Evolutionary conservation across 1,140 invertebrate genomes (phyloP), one percentile per base, ranked within the genome.

Genomic region (Triops longicaudatus): DNA sequence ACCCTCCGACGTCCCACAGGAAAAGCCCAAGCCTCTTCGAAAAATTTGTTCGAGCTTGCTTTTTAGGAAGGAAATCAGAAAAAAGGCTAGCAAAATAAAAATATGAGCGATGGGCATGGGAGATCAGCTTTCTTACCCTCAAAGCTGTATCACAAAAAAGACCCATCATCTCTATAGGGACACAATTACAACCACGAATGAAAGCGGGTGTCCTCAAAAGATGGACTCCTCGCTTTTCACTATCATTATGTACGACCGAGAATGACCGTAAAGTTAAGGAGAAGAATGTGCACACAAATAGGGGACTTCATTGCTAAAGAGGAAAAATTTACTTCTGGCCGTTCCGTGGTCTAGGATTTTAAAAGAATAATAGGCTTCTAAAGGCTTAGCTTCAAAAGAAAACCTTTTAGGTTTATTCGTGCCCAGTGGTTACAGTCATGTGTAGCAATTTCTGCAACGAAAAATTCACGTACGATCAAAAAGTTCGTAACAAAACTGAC

Each of bases 101-200:
- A 17, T 63, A 22, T 63, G 14, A 22, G n/a, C 50, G 50, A 63
- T 14, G 17, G n/a, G 50, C 14, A 63, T 63, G 50, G 14, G 14
- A 63, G n/a, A 22, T 17, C 17, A 9, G 22, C 22, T 63, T 63
- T 63, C 22, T 63, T 63, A 6, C 3, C 50, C 50, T 22, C 14
- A 63, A 63, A 63, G 14, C 14, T 63, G 50, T 63, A 63, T 63
- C 50, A 63, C 50, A 63, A 63, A 63, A 50, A 63, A 63, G 6
- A 14, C 17, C 50, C 14, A 12, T 63, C 50, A 63, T 63, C 50
- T 63, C 50, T 63, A 63, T 22, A 63, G 50, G 50, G n/a, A 63
- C 50, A 17, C 50, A 63, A 63, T 63, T 63, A 63, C 50, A 63
- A 63, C 50, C 50, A 63, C 22, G 50, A 63, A 63, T 63, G 50